Evolutionary conservation across 2,888 invertebrate genomes (phyloP), one percentile per base, ranked within the genome.

Genomic region (Aproaerema taeniolella): DNA sequence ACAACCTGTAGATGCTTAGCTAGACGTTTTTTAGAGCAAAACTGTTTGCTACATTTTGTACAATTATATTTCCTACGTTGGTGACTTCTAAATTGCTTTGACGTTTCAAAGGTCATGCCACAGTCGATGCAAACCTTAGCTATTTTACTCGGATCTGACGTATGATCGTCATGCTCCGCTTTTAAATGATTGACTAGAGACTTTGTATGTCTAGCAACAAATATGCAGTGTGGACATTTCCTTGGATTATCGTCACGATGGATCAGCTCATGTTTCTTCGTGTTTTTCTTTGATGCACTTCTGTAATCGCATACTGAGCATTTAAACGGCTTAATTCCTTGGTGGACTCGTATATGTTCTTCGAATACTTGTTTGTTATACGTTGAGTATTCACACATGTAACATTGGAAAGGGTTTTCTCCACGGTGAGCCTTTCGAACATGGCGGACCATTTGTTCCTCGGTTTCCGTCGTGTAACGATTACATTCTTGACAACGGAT

Each of bases 241-340:
- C 71, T 46, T 0, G 80, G 80, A 36, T 80, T 77, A 32, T 79
- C 73, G 0, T 66, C 61, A 0, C 72, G 46, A 29, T 83, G 85
- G 0, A 71, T 70, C 0, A 55, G 31, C 24, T 82, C 78, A 13
- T 85, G 85, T 39, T 73, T 72, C 33, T 76, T 77, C 0, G 73
- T 52, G 36, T 82, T 82, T 45, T 78, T 83, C 53, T 79, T 81
- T 0, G 82, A 82, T 0, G 65, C 82, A 5, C 70, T 75, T 0
- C 71, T 46, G 51, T 81, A 78, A 0, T 71, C 49, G 8, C 85
- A 85, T 39, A 62, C 55, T 0, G 62, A 47, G 32, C 85, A 85
- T 53, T 75, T 70, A 47, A 65, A 85, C 0, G 85, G 85, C 45
- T 85, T 85, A 14, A 79, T 67, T 0, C 83, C 83, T 49, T 75